These are phyloP conservation scores for Lepidurus couesii DNA, from an alignment of 1,140 invertebrate species.

Conservation along the genomic window DNA sequence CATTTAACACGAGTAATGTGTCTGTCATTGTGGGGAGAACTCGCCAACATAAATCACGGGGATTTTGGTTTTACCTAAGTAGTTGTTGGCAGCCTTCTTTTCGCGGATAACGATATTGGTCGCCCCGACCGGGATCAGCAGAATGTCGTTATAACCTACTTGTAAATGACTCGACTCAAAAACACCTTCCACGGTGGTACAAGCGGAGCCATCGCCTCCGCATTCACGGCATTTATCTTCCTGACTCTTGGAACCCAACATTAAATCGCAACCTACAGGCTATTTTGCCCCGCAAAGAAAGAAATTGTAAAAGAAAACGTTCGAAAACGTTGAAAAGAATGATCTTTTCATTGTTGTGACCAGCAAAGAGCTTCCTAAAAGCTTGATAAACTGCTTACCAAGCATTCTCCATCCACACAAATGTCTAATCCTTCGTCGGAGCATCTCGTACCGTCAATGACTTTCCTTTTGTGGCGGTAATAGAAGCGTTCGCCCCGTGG, in stretches of 20 bases:
- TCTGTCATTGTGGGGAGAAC: neutral
- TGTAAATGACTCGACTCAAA: slow-evolving; percentile 70
- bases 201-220: slow-evolving; percentile 80
- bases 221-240: slow-evolving; percentile 92
- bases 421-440: slow-evolving; percentile 74
- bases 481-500: slow-evolving; percentile 87
- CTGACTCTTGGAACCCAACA: slow-evolving; percentile 75
- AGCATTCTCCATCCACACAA: slow-evolving; percentile 85
- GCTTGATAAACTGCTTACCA: slow-evolving; percentile 53
- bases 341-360: neutral
- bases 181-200: slow-evolving; percentile 70
- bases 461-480: slow-evolving; percentile 74
- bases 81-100: slow-evolving; percentile 77
- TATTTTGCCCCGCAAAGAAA: slow-evolving; percentile 42
- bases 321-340: neutral
- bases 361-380: neutral
- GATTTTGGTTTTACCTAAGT: slow-evolving; percentile 62
- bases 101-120: slow-evolving; percentile 85
- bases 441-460: slow-evolving; percentile 85
- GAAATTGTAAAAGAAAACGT: neutral
- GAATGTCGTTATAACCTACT: slow-evolving; percentile 87
- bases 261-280: slow-evolving; percentile 91
- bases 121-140: slow-evolving; percentile 87
- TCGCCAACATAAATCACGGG: neutral
- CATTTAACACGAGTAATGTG: neutral